Evolutionary conservation across 2,797 vertebrate species (phyloP).

Genomic region (Tolypeutes matacus): DNA sequence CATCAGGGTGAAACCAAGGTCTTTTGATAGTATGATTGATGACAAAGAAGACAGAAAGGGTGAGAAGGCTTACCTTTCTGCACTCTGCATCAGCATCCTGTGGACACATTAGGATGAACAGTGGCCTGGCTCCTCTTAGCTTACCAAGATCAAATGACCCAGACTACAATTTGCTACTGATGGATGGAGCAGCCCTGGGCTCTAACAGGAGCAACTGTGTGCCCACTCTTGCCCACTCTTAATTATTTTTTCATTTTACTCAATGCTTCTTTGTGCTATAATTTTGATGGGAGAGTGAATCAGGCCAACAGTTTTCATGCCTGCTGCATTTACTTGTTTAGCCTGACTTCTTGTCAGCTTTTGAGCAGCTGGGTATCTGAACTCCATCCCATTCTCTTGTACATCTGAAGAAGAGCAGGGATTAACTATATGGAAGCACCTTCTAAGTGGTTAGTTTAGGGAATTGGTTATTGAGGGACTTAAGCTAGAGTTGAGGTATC

Average conservation of each 20-base stretch:
- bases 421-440: background rate
- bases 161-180: constrained; percentile 36
- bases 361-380: constrained; percentile 16
- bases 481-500: background rate
- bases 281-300: background rate
- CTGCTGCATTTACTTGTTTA: background rate
- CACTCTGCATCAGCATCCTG: background rate
- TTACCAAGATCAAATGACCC: constrained; percentile 62
- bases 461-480: background rate
- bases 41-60: constrained; percentile 16
- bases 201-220: constrained; percentile 23
- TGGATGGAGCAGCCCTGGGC: background rate
- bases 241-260: constrained; percentile 41
- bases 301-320: background rate
- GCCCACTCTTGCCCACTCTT: constrained; percentile 9
- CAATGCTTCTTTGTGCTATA: constrained; percentile 27
- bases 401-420: background rate
- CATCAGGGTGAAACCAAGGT: constrained; percentile 24
- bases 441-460: background rate
- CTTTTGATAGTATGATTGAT: constrained; percentile 49
- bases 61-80: constrained; percentile 27
- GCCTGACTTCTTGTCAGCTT: background rate
- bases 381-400: background rate
- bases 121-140: constrained; percentile 33
- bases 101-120: constrained; percentile 25